A percentile compares a stretch with the other conserved stretches of the same genome.
Conservation (phyloP, 2,113 vertebrate species). For the Salvator merianae region DNA sequence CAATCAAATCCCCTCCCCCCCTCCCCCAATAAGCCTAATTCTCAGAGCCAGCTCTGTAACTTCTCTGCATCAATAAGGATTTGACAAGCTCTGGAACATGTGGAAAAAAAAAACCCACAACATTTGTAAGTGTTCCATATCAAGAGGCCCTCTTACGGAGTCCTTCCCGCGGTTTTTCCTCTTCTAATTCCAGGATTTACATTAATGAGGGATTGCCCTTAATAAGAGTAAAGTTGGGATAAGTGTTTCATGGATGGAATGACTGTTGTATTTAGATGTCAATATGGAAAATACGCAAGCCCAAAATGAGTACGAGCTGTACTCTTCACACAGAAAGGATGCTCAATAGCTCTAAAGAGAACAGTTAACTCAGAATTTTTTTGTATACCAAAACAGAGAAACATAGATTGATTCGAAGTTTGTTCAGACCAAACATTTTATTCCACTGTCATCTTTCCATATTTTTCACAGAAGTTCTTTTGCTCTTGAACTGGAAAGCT, state of each 20-base stretch:
- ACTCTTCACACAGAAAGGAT: constrained; percentile 53
- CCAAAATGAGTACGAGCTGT: constrained; percentile 53
- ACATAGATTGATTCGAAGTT: not conserved
- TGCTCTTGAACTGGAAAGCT: too few species aligned
- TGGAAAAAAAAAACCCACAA: constrained; percentile 55
- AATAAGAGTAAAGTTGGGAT: constrained; percentile 63
- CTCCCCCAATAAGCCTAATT: constrained; percentile 38
- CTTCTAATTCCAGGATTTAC: constrained; percentile 69
- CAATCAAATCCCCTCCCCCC: not conserved
- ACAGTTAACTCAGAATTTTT: constrained; percentile 46
- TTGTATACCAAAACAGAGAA: constrained; percentile 40
- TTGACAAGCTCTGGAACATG: constrained; percentile 37
- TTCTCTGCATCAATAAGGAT: constrained; percentile 51
- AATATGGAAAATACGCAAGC: constrained; percentile 48
- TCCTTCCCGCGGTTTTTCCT: constrained; percentile 34
- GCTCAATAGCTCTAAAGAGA: constrained; percentile 47
- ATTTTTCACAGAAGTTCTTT: not conserved
- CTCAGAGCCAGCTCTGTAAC: constrained; percentile 35
- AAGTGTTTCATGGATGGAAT: constrained; percentile 72
- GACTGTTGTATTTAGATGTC: constrained; percentile 62
- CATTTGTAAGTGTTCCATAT: constrained; percentile 41
- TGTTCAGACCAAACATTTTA: not conserved
- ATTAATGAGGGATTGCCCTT: constrained; percentile 68
- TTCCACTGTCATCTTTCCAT: not conserved
- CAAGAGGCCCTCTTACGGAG: constrained; percentile 30